phyloP scores from a whole-genome alignment of 2,113 vertebrate genomes.

The Pungitius pungitius region DNA sequence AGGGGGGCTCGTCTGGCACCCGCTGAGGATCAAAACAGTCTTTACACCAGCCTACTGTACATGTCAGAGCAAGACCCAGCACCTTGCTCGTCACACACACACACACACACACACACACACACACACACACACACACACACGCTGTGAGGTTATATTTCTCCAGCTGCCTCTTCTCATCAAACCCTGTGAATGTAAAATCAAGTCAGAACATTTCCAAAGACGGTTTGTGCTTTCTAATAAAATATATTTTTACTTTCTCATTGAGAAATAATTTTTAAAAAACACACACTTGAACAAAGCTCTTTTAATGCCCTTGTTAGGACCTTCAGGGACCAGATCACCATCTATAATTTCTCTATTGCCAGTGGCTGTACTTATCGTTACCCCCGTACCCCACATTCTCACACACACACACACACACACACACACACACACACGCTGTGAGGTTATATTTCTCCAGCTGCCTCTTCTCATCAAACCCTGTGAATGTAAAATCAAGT shows the following conservation, averaged over 20 bases:
- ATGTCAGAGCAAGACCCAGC: slow-evolving; percentile 67
- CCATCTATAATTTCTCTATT: slow-evolving; percentile 28
- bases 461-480: slow-evolving; percentile 28
- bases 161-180: slow-evolving; percentile 24
- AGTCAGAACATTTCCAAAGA: neutral
- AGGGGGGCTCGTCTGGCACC: slow-evolving; percentile 67
- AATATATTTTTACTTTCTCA: neutral
- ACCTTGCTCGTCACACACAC: slow-evolving; percentile 22
- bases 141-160: slow-evolving; percentile 53
- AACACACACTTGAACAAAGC: neutral
- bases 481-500: slow-evolving; percentile 25
- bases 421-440: neutral
- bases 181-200: slow-evolving; percentile 29
- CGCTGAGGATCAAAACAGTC: slow-evolving; percentile 67
- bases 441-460: too few species aligned
- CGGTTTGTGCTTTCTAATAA: slow-evolving; percentile 12
- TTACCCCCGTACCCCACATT: neutral
- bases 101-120: slow-evolving; percentile 11
- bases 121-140: slow-evolving; percentile 9
- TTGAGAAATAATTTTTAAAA: neutral
- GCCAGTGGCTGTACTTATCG: slow-evolving; percentile 38
- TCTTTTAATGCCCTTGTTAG: slow-evolving; percentile 5
- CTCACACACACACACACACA: neutral
- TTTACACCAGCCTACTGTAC: slow-evolving; percentile 63
- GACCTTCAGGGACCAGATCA: slow-evolving; percentile 4